These are phyloP conservation scores for Euwallacea similis DNA, from an alignment of 1,140 invertebrate genomes.

Conservation along the genomic window DNA sequence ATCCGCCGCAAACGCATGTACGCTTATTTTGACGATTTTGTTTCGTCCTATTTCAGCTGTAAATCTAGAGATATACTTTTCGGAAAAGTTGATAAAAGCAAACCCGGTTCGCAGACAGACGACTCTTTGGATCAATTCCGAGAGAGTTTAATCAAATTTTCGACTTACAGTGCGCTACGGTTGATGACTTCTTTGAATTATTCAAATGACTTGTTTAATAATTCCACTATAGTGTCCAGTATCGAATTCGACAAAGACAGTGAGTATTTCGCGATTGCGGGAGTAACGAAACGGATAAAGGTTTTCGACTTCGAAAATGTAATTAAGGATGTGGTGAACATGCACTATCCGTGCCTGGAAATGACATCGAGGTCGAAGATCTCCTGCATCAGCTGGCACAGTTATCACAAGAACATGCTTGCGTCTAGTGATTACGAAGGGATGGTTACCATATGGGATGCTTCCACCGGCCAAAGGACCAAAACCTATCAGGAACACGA, in stretches of 20 bases:
- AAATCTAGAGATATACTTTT: constrained; percentile 73
- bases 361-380: constrained; percentile 95
- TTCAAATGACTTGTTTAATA: constrained; percentile 80
- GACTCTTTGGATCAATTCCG: constrained; percentile 78
- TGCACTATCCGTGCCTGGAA: constrained; percentile 91
- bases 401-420: constrained; percentile 82
- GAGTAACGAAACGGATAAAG: constrained; percentile 94
- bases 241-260: constrained; percentile 98
- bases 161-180: constrained; percentile 76
- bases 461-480: constrained; percentile 73
- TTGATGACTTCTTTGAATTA: constrained; percentile 88
- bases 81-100: constrained; percentile 52
- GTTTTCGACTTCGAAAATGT: constrained; percentile 89
- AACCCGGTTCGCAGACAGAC: constrained; percentile 48
- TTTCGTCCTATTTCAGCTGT: constrained; percentile 81
- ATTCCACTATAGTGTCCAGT: constrained; percentile 92
- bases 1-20: constrained; percentile 75
- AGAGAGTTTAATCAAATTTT: constrained; percentile 87
- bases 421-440: constrained; percentile 97
- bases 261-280: constrained; percentile 95
- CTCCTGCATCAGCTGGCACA: constrained; percentile 93
- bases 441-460: constrained; percentile 92
- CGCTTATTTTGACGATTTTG: constrained; percentile 88
- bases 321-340: constrained; percentile 78
- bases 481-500: constrained; percentile 88